Evolutionary conservation across 2,888 invertebrate genomes (phyloP).

Genomic region (Cremastinae sp.): DNA sequence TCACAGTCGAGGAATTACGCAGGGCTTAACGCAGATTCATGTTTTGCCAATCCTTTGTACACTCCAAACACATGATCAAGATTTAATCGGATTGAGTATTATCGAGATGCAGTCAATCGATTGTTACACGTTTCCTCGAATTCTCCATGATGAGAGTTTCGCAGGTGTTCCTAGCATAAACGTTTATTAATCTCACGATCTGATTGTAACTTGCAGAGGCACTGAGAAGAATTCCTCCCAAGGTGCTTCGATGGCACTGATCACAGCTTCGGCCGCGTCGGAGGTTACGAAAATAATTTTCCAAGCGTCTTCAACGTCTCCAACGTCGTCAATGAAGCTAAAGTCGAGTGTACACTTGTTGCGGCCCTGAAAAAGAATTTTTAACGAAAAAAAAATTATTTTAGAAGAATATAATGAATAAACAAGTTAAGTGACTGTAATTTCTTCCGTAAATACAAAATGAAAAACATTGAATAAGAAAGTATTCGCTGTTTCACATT

Average conservation of each 20-base stretch:
- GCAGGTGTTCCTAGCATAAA: constrained; percentile 4
- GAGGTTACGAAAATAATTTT: constrained; percentile 80
- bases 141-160: neutral
- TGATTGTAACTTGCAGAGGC: constrained; percentile 78
- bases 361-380: constrained; percentile 71
- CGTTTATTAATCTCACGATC: constrained; percentile 48
- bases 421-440: no score
- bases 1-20: constrained; percentile 62
- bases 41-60: neutral
- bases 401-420: no score
- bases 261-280: constrained; percentile 80
- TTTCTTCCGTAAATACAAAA: no score
- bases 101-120: constrained; percentile 19
- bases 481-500: no score
- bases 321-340: constrained; percentile 82
- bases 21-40: constrained; percentile 32
- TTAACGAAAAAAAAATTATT: neutral
- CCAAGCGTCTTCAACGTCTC: constrained; percentile 81
- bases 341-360: constrained; percentile 75
- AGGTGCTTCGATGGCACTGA: constrained; percentile 81
- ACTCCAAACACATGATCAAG: constrained; percentile 3
- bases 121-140: constrained; percentile 12
- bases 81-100: constrained; percentile 26
- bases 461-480: no score
- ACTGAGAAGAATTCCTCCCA: constrained; percentile 83